Evolutionary conservation across 1,140 invertebrate genomes (phyloP).

Genomic region (Battus philenor): DNA sequence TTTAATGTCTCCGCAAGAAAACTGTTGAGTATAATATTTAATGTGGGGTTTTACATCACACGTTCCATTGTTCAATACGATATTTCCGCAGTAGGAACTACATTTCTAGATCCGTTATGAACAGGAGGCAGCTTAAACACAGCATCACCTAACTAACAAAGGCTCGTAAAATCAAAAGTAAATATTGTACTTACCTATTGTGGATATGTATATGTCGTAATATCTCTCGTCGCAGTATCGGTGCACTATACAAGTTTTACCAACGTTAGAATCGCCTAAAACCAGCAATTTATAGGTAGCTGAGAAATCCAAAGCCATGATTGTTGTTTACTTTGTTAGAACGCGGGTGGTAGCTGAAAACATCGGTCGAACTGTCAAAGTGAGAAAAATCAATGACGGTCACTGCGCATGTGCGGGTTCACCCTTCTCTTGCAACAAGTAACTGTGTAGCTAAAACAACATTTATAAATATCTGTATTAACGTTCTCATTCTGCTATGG

Average conservation of each 20-base stretch:
- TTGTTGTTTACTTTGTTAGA: slow-evolving; percentile 65
- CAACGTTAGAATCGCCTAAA: slow-evolving; percentile 93
- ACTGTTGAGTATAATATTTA: slow-evolving; percentile 17
- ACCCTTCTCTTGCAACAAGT: slow-evolving; percentile 33
- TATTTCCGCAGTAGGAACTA: slow-evolving; percentile 29
- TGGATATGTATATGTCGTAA: slow-evolving; percentile 94
- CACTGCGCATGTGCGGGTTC: slow-evolving; percentile 54
- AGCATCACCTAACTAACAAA: slow-evolving; percentile 48
- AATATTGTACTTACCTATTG: slow-evolving; percentile 85
- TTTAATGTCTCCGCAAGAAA: slow-evolving; percentile 13
- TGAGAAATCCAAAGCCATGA: slow-evolving; percentile 88
- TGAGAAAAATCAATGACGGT: slow-evolving; percentile 68
- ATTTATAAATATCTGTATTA: not conserved
- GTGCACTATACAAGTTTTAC: slow-evolving; percentile 94
- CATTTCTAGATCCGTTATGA: slow-evolving; percentile 26
- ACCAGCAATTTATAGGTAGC: slow-evolving; percentile 91
- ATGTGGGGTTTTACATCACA: slow-evolving; percentile 20
- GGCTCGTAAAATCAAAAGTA: slow-evolving; percentile 47
- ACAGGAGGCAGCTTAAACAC: slow-evolving; percentile 29
- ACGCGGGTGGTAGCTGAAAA: slow-evolving; percentile 59
- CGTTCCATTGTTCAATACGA: slow-evolving; percentile 25
- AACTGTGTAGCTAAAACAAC: slow-evolving; percentile 19
- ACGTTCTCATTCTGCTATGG: not conserved
- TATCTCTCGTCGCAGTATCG: slow-evolving; percentile 93
- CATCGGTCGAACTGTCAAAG: slow-evolving; percentile 69